Evolutionary conservation across 2,888 invertebrate genomes (phyloP).

Genomic region (Eupeodes latifasciatus): DNA sequence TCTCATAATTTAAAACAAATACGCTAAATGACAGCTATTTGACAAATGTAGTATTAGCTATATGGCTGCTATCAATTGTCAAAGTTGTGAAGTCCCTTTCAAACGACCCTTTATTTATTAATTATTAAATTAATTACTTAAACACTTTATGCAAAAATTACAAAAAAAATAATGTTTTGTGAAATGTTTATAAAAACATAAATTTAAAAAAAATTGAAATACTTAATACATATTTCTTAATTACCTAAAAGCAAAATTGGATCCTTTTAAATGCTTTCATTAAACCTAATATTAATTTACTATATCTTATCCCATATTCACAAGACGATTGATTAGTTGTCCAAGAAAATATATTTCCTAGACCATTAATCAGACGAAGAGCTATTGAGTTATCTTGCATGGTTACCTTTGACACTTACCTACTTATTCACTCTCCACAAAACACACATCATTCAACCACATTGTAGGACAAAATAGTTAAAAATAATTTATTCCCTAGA

Average conservation of each 20-base stretch:
- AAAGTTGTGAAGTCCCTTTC: no score
- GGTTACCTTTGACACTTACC: background rate
- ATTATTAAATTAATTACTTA: no score
- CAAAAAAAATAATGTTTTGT: no score
- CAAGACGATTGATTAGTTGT: conserved; percentile 29
- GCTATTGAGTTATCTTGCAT: conserved; percentile 1
- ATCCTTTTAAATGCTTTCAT: background rate
- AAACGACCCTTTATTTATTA: no score
- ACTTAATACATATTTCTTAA: no score
- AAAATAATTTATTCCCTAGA: conserved; percentile 25
- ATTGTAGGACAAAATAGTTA: conserved; percentile 29
- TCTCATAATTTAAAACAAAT: no score
- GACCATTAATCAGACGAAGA: conserved; percentile 31
- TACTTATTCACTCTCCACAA: background rate
- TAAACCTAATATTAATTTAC: background rate
- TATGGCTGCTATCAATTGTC: no score
- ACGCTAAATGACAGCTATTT: no score
- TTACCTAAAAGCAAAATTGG: background rate
- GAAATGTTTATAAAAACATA: no score
- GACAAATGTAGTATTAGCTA: no score
- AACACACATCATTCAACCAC: conserved; percentile 17
- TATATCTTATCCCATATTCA: background rate
- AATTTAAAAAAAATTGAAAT: no score
- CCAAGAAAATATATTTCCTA: conserved; percentile 2
- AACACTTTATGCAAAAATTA: no score